Evolutionary conservation across 37 sponge, comb jelly and placozoan genomes (phyloP).

Genomic region (Spongilla lacustris): DNA sequence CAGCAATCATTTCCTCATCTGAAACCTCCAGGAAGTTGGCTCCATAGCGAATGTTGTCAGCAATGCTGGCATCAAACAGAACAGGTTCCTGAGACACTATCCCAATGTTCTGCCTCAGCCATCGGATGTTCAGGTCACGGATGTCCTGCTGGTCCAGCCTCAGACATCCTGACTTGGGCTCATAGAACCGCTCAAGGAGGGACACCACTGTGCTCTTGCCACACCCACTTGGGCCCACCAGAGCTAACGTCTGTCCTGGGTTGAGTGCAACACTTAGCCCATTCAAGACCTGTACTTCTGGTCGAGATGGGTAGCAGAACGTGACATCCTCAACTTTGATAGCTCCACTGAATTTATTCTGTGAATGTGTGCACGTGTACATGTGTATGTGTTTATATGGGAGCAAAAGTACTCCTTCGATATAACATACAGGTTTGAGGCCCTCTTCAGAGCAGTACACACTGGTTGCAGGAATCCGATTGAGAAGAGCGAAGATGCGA

Average conservation of each 20-base stretch:
- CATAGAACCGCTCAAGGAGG: conserved; percentile 88
- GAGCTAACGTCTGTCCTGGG: conserved; percentile 87
- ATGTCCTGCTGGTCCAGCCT: conserved; percentile 49
- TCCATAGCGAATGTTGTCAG: conserved; percentile 96
- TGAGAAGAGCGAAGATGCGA: conserved; percentile 69
- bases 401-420: no score
- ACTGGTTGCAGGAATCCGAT: conserved; percentile 71
- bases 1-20: conserved; percentile 77
- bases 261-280: conserved; percentile 51
- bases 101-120: conserved; percentile 87
- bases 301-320: conserved; percentile 83
- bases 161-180: conserved; percentile 50
- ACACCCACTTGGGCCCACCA: conserved; percentile 91
- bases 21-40: conserved; percentile 81
- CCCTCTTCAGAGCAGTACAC: conserved; percentile 64
- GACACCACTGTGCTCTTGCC: conserved; percentile 96
- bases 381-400: conserved; percentile 1
- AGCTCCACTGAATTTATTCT: conserved; percentile 46
- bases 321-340: conserved; percentile 58
- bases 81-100: conserved; percentile 91
- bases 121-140: conserved; percentile 69
- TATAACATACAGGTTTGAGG: conserved; percentile 33
- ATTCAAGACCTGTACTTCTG: conserved; percentile 58
- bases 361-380: background rate
- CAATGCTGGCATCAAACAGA: conserved; percentile 81